Evolutionary conservation across 2,113 vertebrate genomes (phyloP), one percentile per base, ranked within the genome.

Genomic region (Zosterops lateralis): DNA sequence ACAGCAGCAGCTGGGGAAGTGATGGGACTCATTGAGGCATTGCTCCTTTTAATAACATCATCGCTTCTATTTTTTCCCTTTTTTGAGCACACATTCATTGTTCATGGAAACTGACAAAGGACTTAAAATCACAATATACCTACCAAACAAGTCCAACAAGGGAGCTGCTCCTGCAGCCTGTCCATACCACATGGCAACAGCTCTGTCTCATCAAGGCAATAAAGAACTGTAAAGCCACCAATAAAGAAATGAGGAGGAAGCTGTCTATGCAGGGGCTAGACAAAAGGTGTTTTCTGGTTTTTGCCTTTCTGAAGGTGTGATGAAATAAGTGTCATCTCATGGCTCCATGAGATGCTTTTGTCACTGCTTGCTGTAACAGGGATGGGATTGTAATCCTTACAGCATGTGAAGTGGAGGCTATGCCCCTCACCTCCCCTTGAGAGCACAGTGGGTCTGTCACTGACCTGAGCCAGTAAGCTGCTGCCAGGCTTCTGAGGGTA

Each of bases 1-100:
- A 88, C 72, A 76, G 95, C 81, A 88, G 92, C 87, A 89, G 71
- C 85, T 94, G 85, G 32, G 67, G 61, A 89, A 86, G 51, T 22
- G 76, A 75, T 85, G 66, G 75, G 48, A 40, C 51, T 90, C 82
- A 70, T 4, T 70, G 78, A 84, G 77, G 13, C 53, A 84, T 93
- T 88, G 80, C 67, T 92, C 25, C 64, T 87, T 90, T 54, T 78
- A 80, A 93, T 89, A 80, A 45, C 61, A 42, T 17, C 4, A 47
- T 14, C 20, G 20, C 7, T 68, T 48, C 19, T 72, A 17, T 29
- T 50, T 42, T 15, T 12, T 20, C 3, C 14, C 3, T 54, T 74
- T 75, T 66, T 45, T 48, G 31, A 87, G 38, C 5, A 12, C 24
- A 14, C 17, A 31, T 72, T 93, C 16, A 36, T 68, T 87, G 62